Percentiles rank a stretch among this genome's conserved stretches.
Conservation (phyloP, 2,888 invertebrate genomes). For the Phaonia tiefii region DNA sequence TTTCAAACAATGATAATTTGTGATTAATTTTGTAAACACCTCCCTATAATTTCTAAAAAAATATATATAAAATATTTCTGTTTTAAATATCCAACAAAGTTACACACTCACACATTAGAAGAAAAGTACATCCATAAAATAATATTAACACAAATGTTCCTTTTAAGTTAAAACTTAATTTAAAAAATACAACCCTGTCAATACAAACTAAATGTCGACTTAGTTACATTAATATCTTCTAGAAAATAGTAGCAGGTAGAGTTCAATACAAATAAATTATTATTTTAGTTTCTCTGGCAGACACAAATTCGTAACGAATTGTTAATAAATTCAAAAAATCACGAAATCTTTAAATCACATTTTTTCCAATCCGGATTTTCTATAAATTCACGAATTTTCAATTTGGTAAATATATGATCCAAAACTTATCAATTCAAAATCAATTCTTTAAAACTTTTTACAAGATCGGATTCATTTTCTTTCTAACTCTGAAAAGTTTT, state of each 20-base stretch:
- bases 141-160: slow-evolving; percentile 57
- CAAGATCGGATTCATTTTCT: too few species aligned
- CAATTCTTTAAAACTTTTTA: too few species aligned
- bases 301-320: too few species aligned
- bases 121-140: slow-evolving; percentile 6
- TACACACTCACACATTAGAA: slow-evolving; percentile 33
- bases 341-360: too few species aligned
- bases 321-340: too few species aligned
- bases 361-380: too few species aligned
- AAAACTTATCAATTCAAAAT: too few species aligned
- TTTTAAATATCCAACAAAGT: slow-evolving; percentile 34
- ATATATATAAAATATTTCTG: slow-evolving; percentile 34
- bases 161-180: slow-evolving; percentile 61
- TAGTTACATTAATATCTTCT: not conserved
- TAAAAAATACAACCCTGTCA: not conserved
- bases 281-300: too few species aligned
- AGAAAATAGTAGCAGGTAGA: slow-evolving; percentile 55
- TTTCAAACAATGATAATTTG: slow-evolving; percentile 79
- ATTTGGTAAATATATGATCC: too few species aligned
- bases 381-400: too few species aligned
- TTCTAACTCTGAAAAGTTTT: too few species aligned
- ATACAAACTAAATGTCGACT: not conserved
- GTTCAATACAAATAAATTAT: slow-evolving; percentile 16
- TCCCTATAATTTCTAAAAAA: slow-evolving; percentile 8
- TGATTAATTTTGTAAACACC: slow-evolving; percentile 72